Conservation (phyloP, 2,113 vertebrate species). For the Mustelus asterias region DNA sequence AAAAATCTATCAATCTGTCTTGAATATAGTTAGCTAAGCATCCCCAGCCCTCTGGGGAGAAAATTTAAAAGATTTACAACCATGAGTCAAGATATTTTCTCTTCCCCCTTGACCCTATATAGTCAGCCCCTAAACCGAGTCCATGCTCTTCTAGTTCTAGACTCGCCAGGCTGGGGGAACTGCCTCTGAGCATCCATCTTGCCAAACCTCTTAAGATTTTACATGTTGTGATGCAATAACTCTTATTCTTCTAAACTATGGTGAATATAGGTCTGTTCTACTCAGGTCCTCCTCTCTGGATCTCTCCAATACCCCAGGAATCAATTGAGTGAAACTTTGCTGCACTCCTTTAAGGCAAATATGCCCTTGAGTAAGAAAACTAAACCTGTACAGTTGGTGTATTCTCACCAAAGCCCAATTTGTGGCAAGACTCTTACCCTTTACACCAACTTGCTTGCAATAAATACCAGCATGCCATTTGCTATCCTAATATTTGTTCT, state of each 20-base stretch:
- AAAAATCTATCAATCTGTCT: background rate
- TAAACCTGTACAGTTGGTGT: background rate
- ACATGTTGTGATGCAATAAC: background rate
- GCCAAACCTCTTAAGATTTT: background rate
- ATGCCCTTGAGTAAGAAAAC: background rate
- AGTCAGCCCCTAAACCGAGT: background rate
- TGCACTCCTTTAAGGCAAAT: background rate
- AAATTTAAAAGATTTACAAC: background rate
- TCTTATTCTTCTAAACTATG: background rate
- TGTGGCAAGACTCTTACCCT: background rate
- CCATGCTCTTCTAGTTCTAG: background rate
- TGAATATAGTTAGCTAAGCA: background rate
- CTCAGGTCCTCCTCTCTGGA: background rate
- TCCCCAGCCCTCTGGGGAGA: background rate
- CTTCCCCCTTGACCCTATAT: background rate
- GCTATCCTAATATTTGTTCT: background rate
- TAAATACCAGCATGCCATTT: background rate
- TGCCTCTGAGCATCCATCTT: too few species aligned
- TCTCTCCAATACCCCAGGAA: background rate
- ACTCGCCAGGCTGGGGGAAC: background rate
- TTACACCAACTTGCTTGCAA: background rate
- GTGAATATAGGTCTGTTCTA: background rate
- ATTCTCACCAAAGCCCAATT: background rate
- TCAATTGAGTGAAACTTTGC: background rate
- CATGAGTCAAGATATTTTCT: background rate